These are phyloP conservation scores for Pelodiscus sinensis DNA, from an alignment of 2,113 vertebrate species.

Conservation along the genomic window DNA sequence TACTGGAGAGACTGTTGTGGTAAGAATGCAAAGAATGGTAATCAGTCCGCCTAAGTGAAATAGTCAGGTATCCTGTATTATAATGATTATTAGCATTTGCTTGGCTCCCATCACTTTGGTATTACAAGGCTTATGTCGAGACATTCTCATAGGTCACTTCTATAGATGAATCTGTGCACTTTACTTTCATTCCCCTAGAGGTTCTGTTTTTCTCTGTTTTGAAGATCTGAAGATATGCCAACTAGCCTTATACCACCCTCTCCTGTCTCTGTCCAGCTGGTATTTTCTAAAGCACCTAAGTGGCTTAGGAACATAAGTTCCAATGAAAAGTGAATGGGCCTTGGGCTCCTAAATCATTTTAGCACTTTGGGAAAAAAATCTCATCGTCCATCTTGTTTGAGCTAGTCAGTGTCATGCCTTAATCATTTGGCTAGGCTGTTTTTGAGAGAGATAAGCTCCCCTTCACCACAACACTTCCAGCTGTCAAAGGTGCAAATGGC, in stretches of 20 bases:
- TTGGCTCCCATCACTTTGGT: not conserved
- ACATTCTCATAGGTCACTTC: not conserved
- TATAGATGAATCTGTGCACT: not conserved
- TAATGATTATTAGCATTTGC: not conserved
- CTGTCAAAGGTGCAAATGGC: not conserved
- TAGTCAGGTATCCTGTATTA: not conserved
- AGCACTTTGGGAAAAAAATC: not conserved
- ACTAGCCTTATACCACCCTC: not conserved
- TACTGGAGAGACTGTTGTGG: slow-evolving; percentile 92
- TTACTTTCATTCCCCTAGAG: not conserved
- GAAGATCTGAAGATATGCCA: not conserved
- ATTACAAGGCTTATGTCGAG: not conserved
- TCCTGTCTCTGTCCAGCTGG: not conserved
- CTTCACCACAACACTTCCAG: not conserved
- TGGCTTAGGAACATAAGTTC: not conserved
- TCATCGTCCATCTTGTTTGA: not conserved
- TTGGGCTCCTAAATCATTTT: not conserved
- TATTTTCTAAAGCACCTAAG: not conserved
- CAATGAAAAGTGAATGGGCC: not conserved
- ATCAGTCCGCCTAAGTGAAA: not conserved
- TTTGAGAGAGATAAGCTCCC: not conserved
- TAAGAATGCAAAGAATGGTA: slow-evolving; percentile 72
- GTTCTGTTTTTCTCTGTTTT: not conserved
- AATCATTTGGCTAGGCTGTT: not conserved
- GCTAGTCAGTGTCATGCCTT: not conserved